A percentile compares a stretch with the other conserved stretches of the same genome.
Conservation (phyloP, 2,888 invertebrate species). For the Philaethria dido region DNA sequence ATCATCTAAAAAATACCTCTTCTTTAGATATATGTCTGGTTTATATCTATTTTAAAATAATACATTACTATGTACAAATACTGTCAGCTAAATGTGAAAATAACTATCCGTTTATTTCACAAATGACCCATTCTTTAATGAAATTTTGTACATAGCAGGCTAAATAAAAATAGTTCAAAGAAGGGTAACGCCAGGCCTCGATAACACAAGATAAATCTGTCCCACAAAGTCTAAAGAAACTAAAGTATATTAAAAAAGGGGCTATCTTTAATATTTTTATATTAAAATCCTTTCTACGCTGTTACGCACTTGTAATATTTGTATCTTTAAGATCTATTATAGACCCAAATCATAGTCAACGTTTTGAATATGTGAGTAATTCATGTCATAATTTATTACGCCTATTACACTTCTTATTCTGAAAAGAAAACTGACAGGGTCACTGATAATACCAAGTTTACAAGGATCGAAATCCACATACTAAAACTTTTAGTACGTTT, state of each 20-base stretch:
- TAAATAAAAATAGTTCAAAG: no score
- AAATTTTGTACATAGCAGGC: no score
- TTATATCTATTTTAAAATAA: neutral
- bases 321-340: neutral
- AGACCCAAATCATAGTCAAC: neutral
- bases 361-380: constrained; percentile 8
- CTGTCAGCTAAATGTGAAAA: neutral
- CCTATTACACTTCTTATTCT: no score
- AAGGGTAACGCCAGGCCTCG: no score
- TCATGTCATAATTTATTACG: no score
- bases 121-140: no score
- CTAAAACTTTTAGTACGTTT: constrained; percentile 5
- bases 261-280: neutral
- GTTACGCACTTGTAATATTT: neutral
- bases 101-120: no score
- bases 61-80: neutral
- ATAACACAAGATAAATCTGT: no score
- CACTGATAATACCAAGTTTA: neutral
- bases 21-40: no score
- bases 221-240: no score
- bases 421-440: no score
- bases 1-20: constrained; percentile 87
- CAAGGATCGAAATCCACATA: neutral
- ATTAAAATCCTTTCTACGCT: neutral
- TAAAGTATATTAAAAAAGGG: neutral